Conservation (phyloP, 1,140 invertebrate genomes). For the Caenorhabditis elegans region DNA sequence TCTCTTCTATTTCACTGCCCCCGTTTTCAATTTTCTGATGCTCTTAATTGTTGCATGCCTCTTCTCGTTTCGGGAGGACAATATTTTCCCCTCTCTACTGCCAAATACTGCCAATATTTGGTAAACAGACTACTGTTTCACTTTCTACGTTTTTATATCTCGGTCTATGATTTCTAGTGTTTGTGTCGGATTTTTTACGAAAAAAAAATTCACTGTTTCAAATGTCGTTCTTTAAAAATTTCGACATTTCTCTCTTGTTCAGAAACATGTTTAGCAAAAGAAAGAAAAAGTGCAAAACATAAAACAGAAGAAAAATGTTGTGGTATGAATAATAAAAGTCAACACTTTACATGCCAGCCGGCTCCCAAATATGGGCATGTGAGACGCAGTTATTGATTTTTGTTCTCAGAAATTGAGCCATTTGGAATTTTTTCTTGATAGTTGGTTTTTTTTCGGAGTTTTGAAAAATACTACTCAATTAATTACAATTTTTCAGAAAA, state of each 20-base stretch:
- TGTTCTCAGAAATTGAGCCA: too few relatives aligned
- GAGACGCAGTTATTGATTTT: too few relatives aligned
- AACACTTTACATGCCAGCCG: too few relatives aligned
- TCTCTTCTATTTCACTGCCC: not conserved
- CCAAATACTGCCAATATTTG: too few relatives aligned
- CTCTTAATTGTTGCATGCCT: constrained; percentile 18
- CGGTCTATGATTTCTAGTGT: not conserved
- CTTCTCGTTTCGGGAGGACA: not conserved
- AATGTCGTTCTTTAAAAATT: not conserved
- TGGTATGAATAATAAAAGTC: constrained; percentile 27
- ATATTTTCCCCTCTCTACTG: not conserved
- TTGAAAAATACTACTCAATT: too few relatives aligned
- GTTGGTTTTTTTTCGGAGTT: not conserved
- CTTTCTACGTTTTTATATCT: not conserved
- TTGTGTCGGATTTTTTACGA: not conserved
- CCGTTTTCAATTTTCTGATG: not conserved
- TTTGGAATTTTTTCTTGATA: not conserved
- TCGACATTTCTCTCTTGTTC: not conserved
- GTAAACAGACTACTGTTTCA: too few relatives aligned
- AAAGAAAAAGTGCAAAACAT: not conserved
- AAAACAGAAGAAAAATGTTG: not conserved
- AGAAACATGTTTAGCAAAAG: not conserved
- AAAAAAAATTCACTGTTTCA: not conserved
- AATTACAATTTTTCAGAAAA: too few relatives aligned
- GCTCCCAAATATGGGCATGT: not conserved